Conservation (phyloP, 2,797 vertebrate genomes). For the Pygocentrus nattereri region DNA sequence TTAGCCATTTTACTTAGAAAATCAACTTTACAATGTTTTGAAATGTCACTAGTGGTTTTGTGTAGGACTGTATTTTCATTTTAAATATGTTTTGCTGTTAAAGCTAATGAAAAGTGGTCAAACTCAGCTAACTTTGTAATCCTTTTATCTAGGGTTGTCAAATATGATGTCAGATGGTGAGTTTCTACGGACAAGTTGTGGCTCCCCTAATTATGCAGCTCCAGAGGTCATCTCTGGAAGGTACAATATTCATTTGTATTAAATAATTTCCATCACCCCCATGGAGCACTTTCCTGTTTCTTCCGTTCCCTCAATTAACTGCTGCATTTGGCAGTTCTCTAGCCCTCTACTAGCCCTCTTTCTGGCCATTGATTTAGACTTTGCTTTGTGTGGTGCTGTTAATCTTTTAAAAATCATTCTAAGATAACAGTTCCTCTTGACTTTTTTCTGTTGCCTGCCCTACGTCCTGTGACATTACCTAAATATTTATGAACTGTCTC, state of each 20-base stretch:
- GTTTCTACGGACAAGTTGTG: constrained; percentile 97
- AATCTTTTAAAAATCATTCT: neutral
- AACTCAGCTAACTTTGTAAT: neutral
- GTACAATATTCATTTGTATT: constrained; percentile 70
- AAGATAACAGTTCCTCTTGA: neutral
- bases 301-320: neutral
- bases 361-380: neutral
- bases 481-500: neutral
- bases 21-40: too few relatives aligned
- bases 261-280: neutral
- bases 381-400: neutral
- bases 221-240: constrained; percentile 99
- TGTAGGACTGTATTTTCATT: too few relatives aligned
- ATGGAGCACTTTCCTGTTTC: neutral
- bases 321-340: neutral
- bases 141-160: constrained; percentile 87
- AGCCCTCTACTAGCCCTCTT: neutral
- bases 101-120: neutral
- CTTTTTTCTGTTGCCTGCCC: neutral
- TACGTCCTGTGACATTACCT: neutral
- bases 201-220: constrained; percentile 98
- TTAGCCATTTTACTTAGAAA: too few relatives aligned
- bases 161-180: constrained; percentile 99
- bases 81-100: neutral
- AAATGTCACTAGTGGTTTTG: too few relatives aligned